phyloP scores from a whole-genome alignment of 1,140 invertebrate species.

The Hyles vespertilio region DNA sequence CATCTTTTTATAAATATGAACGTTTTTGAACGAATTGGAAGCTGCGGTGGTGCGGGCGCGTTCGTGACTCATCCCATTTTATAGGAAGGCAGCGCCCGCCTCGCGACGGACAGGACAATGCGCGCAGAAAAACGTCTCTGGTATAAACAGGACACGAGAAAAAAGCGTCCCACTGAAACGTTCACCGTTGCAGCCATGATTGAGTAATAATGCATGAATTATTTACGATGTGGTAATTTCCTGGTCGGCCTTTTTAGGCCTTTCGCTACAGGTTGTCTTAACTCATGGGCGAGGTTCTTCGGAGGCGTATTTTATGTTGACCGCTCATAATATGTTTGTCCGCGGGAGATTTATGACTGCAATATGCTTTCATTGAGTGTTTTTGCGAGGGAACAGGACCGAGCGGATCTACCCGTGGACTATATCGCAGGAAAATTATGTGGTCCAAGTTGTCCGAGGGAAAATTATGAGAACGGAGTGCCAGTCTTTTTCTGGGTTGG shows the following conservation, averaged over 20 bases:
- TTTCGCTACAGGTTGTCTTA: conserved; percentile 33
- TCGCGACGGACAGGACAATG: conserved; percentile 44
- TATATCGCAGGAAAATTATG: no score
- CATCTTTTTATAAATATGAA: conserved; percentile 16
- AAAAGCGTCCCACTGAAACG: conserved; percentile 41
- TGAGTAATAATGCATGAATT: conserved; percentile 69
- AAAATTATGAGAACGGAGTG: no score
- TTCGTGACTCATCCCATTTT: conserved; percentile 21
- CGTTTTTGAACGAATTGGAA: conserved; percentile 16
- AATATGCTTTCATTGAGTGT: conserved; percentile 6
- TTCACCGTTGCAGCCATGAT: conserved; percentile 56
- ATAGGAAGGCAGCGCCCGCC: background rate
- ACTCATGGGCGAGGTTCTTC: conserved; percentile 19
- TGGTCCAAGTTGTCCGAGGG: no score
- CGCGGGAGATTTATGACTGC: conserved; percentile 22
- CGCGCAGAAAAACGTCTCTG: conserved; percentile 35
- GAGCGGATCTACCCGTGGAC: no score
- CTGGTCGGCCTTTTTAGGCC: conserved; percentile 47
- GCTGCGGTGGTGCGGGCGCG: conserved; percentile 9
- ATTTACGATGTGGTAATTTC: conserved; percentile 68
- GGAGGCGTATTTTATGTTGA: conserved; percentile 20
- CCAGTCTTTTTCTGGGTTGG: no score
- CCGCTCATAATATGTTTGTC: conserved; percentile 13
- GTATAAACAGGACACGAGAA: conserved; percentile 35
- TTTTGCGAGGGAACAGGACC: background rate